Evolutionary conservation across 2,888 invertebrate genomes (phyloP).

Genomic region (Volucella zonaria): DNA sequence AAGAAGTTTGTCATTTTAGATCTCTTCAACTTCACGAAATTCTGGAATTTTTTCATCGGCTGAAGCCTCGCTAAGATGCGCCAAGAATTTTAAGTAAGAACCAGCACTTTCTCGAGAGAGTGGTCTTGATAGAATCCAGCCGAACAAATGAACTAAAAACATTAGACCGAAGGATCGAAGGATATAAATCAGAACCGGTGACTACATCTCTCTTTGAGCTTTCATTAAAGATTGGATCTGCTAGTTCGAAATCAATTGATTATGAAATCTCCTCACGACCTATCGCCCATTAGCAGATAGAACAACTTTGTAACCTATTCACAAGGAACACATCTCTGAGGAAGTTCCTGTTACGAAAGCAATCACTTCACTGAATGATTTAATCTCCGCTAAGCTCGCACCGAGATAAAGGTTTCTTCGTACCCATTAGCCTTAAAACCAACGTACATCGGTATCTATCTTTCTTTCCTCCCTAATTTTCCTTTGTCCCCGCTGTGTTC

Average conservation of each 20-base stretch:
- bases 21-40: neutral
- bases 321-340: too few relatives aligned
- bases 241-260: neutral
- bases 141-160: constrained; percentile 4
- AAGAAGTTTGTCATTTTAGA: too few relatives aligned
- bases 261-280: neutral
- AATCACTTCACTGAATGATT: constrained; percentile 14
- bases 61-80: neutral
- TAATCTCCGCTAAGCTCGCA: constrained; percentile 11
- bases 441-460: too few relatives aligned
- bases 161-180: neutral
- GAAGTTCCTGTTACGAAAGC: constrained; percentile 1
- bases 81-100: neutral
- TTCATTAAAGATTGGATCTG: constrained; percentile 10
- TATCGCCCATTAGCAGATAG: neutral
- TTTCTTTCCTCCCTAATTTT: too few relatives aligned
- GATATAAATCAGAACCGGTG: constrained; percentile 21
- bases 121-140: constrained; percentile 19
- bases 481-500: too few relatives aligned
- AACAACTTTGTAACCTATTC: neutral
- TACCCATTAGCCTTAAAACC: too few relatives aligned
- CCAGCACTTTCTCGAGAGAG: neutral
- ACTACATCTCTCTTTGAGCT: constrained; percentile 22
- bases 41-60: neutral
- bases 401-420: neutral